These are phyloP conservation scores for Apogon talboti DNA, from an alignment of 2,797 vertebrate species.

Conservation along the genomic window DNA sequence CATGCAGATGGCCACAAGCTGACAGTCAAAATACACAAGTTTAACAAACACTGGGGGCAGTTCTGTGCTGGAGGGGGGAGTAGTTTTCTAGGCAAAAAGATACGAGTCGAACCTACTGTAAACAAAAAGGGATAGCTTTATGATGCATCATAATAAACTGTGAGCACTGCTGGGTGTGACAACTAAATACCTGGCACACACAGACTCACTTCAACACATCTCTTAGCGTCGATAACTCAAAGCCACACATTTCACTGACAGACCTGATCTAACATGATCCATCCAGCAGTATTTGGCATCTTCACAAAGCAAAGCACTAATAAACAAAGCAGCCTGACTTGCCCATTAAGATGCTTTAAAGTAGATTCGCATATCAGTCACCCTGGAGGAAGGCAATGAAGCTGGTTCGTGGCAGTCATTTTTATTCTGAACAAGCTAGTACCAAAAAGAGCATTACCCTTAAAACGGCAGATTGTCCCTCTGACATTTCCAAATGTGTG, in stretches of 20 bases:
- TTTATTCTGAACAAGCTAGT: slow-evolving; percentile 8
- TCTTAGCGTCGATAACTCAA: not conserved
- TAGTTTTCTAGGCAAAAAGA: not conserved
- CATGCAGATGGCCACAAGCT: slow-evolving; percentile 12
- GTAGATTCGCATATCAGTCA: not conserved
- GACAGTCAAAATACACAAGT: not conserved
- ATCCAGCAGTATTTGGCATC: not conserved
- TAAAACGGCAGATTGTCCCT: not conserved
- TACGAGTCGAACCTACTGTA: no score
- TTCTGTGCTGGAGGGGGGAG: not conserved
- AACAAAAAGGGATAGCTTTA: not conserved
- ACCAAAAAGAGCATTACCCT: not conserved
- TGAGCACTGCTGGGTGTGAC: not conserved
- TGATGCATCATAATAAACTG: not conserved
- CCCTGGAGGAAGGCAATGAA: not conserved
- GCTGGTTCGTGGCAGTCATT: slow-evolving; percentile 13
- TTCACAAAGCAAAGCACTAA: not conserved
- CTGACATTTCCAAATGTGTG: not conserved
- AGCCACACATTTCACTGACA: not conserved
- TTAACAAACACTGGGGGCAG: not conserved
- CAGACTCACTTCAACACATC: slow-evolving; percentile 9
- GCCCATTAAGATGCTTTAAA: not conserved
- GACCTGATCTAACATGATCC: not conserved
- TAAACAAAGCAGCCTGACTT: not conserved
- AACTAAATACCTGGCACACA: slow-evolving; percentile 5